phyloP scores from a whole-genome alignment of 2,888 invertebrate species.

The Physocephala rufipes region DNA sequence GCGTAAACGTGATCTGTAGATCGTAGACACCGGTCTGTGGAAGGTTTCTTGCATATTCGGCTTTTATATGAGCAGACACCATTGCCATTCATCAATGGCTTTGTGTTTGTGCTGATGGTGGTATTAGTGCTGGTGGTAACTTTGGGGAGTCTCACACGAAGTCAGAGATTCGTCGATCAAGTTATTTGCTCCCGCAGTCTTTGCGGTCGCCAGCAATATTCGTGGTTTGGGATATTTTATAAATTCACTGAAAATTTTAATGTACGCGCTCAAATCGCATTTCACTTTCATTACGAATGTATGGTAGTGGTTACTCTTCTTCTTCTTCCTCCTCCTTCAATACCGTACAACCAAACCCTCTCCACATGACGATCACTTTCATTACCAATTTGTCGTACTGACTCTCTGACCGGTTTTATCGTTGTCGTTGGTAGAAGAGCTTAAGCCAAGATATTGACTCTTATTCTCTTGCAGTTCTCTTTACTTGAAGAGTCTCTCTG shows the following conservation, averaged over 20 bases:
- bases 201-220: slow-evolving; percentile 2
- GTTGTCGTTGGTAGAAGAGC: too few species aligned
- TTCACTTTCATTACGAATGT: slow-evolving; percentile 9
- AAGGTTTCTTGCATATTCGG: slow-evolving; percentile 45
- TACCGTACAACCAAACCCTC: not conserved
- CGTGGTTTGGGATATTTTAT: not conserved
- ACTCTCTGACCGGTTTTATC: slow-evolving; percentile 15
- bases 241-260: not conserved
- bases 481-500: not conserved
- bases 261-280: slow-evolving; percentile 12
- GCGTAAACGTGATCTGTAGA: slow-evolving; percentile 42
- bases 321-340: not conserved
- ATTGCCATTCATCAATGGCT: not conserved
- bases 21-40: slow-evolving; percentile 46
- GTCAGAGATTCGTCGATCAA: not conserved
- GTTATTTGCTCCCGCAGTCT: slow-evolving; percentile 14
- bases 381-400: not conserved
- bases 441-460: not conserved
- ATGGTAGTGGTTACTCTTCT: not conserved
- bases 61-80: slow-evolving; percentile 45
- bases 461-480: not conserved
- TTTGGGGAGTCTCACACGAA: slow-evolving; percentile 12
- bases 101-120: too few species aligned
- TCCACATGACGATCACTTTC: not conserved
- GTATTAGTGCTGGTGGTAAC: slow-evolving; percentile 17